A percentile compares a stretch with the other conserved stretches of the same genome.
phyloP scores from a whole-genome alignment of 2,888 invertebrate species.

The Linnaemya tessellans region DNA sequence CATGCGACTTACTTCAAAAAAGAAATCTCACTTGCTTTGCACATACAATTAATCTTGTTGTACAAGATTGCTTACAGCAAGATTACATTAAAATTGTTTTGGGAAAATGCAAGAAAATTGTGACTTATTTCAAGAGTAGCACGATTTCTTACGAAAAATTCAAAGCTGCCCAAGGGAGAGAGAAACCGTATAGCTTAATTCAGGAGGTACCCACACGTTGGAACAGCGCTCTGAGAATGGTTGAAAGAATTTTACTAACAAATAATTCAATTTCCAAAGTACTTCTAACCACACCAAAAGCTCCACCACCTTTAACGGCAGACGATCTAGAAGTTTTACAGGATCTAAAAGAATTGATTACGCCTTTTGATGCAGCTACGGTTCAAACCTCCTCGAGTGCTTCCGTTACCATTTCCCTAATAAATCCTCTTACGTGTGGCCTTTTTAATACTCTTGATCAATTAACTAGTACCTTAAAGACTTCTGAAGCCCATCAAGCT shows the following conservation, averaged over 20 bases:
- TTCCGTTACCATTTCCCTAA: constrained; percentile 19
- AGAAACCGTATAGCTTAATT: constrained; percentile 22
- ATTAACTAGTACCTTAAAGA: constrained; percentile 1
- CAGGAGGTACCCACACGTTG: constrained; percentile 41
- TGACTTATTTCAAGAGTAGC: background rate
- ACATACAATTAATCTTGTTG: constrained; percentile 40
- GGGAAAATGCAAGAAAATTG: too few relatives aligned
- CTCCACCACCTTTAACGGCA: constrained; percentile 43
- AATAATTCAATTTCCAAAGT: constrained; percentile 10
- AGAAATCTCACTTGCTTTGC: constrained; percentile 53
- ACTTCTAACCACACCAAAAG: constrained; percentile 20
- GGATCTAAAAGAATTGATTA: constrained; percentile 13
- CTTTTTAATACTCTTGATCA: constrained; percentile 31
- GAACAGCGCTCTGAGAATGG: constrained; percentile 49
- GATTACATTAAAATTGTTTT: background rate
- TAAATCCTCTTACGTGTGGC: constrained; percentile 32
- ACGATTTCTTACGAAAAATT: too few relatives aligned
- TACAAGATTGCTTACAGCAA: constrained; percentile 13
- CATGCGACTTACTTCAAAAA: constrained; percentile 17
- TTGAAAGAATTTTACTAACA: constrained; percentile 35
- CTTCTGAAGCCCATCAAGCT: background rate
- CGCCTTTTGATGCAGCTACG: constrained; percentile 27
- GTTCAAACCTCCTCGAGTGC: constrained; percentile 5
- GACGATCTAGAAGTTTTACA: constrained; percentile 52
- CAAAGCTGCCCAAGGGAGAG: too few relatives aligned